Conservation (phyloP, 1,140 invertebrate species). For the Phthorimaea operculella region DNA sequence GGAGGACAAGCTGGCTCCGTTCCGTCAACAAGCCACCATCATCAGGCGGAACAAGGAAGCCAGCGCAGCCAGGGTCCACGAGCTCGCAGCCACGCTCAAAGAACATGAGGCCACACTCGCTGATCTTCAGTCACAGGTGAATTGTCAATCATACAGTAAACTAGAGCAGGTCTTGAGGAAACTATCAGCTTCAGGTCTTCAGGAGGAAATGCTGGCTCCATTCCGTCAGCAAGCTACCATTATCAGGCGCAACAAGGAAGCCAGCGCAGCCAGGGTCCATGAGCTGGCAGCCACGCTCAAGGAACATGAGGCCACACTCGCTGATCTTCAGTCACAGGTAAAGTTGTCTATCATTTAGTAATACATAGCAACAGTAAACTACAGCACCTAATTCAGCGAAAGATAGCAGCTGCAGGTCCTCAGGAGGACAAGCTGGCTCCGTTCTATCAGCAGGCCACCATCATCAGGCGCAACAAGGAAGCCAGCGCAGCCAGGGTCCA, state of each 20-base stretch:
- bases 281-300: constrained; percentile 72
- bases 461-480: constrained; percentile 82
- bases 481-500: constrained; percentile 76
- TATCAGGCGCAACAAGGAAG: constrained; percentile 81
- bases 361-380: constrained; percentile 73
- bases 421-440: constrained; percentile 80
- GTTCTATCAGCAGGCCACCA: constrained; percentile 85
- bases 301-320: constrained; percentile 67
- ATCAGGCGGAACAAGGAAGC: constrained; percentile 82
- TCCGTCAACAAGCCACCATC: constrained; percentile 85
- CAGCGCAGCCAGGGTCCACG: constrained; percentile 76
- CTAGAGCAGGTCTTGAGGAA: constrained; percentile 70
- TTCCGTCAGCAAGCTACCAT: constrained; percentile 87
- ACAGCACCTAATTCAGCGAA: constrained; percentile 68
- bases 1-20: constrained; percentile 82
- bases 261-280: constrained; percentile 76
- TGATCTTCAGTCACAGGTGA: constrained; percentile 65
- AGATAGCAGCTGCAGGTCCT: constrained; percentile 60
- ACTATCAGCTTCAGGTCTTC: constrained; percentile 59
- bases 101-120: constrained; percentile 68
- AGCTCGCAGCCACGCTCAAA: constrained; percentile 71
- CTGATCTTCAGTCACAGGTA: constrained; percentile 67
- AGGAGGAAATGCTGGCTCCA: constrained; percentile 79
- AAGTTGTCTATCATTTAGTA: not conserved
- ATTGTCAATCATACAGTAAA: constrained; percentile 48